A percentile compares a stretch with the other conserved stretches of the same genome.
phyloP scores from a whole-genome alignment of 2,113 vertebrate genomes.

The Mus musculus region DNA sequence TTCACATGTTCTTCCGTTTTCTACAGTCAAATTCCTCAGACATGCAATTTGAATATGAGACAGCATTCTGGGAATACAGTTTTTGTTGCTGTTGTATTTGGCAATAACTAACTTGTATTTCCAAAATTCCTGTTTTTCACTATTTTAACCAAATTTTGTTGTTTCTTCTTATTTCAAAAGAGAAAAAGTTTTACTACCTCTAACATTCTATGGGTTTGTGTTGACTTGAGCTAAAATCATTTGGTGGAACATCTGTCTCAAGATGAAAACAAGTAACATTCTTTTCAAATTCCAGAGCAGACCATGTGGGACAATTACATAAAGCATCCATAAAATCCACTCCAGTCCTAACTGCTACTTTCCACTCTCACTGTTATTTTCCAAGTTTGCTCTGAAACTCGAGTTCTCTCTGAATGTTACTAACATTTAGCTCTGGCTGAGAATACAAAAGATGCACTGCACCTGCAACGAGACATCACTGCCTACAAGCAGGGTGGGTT shows the following conservation, averaged over 20 bases:
- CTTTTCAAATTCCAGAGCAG: conserved; percentile 75
- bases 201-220: conserved; percentile 46
- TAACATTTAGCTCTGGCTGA: conserved; percentile 29
- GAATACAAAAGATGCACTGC: conserved; percentile 21
- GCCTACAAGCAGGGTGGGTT: conserved; percentile 23
- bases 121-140: conserved; percentile 57
- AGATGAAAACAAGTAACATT: conserved; percentile 76
- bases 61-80: background rate
- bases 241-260: conserved; percentile 67
- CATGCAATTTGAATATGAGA: background rate
- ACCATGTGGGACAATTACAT: conserved; percentile 74
- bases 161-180: conserved; percentile 46
- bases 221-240: conserved; percentile 61
- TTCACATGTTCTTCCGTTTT: conserved; percentile 40
- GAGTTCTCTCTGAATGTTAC: conserved; percentile 62
- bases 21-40: conserved; percentile 26
- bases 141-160: conserved; percentile 43
- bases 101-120: conserved; percentile 51
- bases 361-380: conserved; percentile 60
- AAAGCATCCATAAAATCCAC: conserved; percentile 76
- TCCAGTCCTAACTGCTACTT: conserved; percentile 65
- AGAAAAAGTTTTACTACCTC: conserved; percentile 51
- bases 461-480: conserved; percentile 43
- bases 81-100: background rate
- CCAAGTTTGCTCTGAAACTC: conserved; percentile 59